Base-by-base conservation (phyloP, 2,888 invertebrate species). In the Aporophyla nigra region DNA sequence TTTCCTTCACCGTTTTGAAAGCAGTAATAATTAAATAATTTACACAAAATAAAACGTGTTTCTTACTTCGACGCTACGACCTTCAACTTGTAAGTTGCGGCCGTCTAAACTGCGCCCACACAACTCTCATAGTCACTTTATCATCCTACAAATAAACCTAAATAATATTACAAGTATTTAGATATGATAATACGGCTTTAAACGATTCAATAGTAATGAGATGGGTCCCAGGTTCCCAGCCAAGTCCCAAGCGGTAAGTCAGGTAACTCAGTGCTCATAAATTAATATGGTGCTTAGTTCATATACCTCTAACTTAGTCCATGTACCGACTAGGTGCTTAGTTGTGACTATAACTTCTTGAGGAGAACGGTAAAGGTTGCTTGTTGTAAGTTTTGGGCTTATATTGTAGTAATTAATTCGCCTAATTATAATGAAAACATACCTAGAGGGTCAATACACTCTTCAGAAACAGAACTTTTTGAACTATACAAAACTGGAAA, bases 361-460 rank as follows among this genome's bases (percentile, higher is more conserved):
- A 27, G 10, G 27, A 59, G 43, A 53, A 51, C 12, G 43, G 24
- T 33, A 33, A n/a, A 43, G 62, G 56, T 33, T 51, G 21, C 3
- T 21, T 14, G 6, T 46, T 77, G 33, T 74, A 56, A 80, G 24
- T 56, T 63, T 56, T 21, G 5, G 81, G 33, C 4, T 51, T 21
- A 56, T 43, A 62, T 56, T 51, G 9, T 62, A 33, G 49, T 72
- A 56, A 80, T 77, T 33, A 63, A 56, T 72, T 77, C 5, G 16
- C 12, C 16, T 73, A 43, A 80, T 73, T 80, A 80, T 16, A 54
- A 43, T 40, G 33, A 14, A 70, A 46, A 53, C 24, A 24, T 43
- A 49, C 12, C 6, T 16, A 6, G 5, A 46, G 21, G 49, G 54
- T 56, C 24, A 56, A 21, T 56, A 6, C 43, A 33, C 21, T 14